phyloP scores from a whole-genome alignment of 2,113 vertebrate genomes.

The Falcunculus frontatus region DNA sequence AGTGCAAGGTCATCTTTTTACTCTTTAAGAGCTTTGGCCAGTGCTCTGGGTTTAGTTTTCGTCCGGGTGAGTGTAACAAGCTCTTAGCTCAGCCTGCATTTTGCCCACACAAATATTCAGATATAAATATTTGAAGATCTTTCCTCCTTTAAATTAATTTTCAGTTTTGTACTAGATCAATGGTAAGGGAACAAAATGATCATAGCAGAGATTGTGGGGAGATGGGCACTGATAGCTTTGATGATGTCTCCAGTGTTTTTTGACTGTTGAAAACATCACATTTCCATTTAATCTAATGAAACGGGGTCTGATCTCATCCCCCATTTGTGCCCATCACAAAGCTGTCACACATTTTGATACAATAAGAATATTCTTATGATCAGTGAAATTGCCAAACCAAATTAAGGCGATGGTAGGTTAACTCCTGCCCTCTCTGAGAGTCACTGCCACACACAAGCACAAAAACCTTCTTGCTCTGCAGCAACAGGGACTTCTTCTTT shows the following conservation, averaged over 20 bases:
- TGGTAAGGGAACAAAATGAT: conserved; percentile 37
- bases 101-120: not conserved
- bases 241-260: conserved; percentile 14
- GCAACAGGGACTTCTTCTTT: not conserved
- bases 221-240: conserved; percentile 41
- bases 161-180: conserved; percentile 41
- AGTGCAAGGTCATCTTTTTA: not conserved
- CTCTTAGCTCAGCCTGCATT: not conserved
- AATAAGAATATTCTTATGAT: not conserved
- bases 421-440: not conserved
- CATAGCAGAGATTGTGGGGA: conserved; percentile 1
- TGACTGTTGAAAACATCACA: conserved; percentile 15
- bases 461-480: not conserved
- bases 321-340: not conserved
- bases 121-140: conserved; percentile 47
- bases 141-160: conserved; percentile 42
- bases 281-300: conserved; percentile 27
- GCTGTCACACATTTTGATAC: not conserved
- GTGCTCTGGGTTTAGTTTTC: not conserved
- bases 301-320: not conserved
- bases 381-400: not conserved
- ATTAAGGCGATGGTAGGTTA: not conserved
- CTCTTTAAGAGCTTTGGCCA: not conserved
- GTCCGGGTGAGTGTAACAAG: not conserved
- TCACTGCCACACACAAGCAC: not conserved